Evolutionary conservation across 2,797 vertebrate species (phyloP).

Genomic region (Myiotriccus ornatus): DNA sequence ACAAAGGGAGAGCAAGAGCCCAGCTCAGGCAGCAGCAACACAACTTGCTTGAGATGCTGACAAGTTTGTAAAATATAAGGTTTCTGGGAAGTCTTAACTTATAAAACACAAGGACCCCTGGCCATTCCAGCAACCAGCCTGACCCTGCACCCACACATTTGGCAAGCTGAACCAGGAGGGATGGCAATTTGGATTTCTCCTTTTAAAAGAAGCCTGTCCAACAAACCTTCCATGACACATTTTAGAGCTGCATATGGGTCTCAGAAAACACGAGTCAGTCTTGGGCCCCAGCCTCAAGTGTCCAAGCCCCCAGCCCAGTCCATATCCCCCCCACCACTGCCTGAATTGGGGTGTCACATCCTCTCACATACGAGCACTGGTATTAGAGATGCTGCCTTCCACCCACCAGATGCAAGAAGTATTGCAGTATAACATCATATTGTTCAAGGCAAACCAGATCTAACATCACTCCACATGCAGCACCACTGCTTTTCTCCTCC

Average conservation of each 20-base stretch:
- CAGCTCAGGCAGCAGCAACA: accelerated
- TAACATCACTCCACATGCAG: neutral
- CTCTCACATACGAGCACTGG: accelerated
- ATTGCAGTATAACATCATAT: neutral
- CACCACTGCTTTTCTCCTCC: neutral
- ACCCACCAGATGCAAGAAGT: neutral
- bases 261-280: neutral
- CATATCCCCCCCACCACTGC: accelerated
- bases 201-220: neutral
- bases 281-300: neutral
- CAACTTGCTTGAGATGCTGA: neutral
- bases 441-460: neutral
- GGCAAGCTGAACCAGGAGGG: neutral
- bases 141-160: neutral
- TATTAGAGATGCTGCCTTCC: neutral
- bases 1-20: neutral
- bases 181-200: neutral
- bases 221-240: neutral
- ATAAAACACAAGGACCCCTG: neutral
- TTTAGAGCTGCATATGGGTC: no score
- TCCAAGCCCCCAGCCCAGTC: neutral
- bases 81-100: neutral
- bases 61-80: accelerated
- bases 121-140: neutral
- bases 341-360: neutral